Percentiles rank a stretch among this genome's conserved stretches.
phyloP scores from a whole-genome alignment of 2,797 vertebrate genomes.

The Glossophaga mutica region DNA sequence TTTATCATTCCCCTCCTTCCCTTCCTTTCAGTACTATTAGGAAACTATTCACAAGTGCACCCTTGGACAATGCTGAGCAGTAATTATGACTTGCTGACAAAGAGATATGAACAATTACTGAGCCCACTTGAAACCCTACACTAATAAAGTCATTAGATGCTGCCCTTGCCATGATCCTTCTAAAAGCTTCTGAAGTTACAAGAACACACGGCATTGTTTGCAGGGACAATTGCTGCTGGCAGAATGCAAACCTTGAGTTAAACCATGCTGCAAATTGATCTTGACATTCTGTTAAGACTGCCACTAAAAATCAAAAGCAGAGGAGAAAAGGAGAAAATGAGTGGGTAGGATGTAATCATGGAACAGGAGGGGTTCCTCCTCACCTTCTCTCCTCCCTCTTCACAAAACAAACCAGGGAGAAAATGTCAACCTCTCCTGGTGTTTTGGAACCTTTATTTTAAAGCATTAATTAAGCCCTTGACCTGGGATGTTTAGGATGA shows the following conservation, averaged over 20 bases:
- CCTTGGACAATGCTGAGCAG: slow-evolving; percentile 86
- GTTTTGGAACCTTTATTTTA: slow-evolving; percentile 92
- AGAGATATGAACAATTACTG: slow-evolving; percentile 92
- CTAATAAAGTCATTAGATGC: slow-evolving; percentile 92
- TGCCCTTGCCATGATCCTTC: slow-evolving; percentile 87
- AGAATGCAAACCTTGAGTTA: slow-evolving; percentile 88
- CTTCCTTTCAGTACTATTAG: slow-evolving; percentile 84
- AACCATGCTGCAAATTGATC: slow-evolving; percentile 92
- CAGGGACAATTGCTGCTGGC: slow-evolving; percentile 86
- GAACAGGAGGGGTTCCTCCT: slow-evolving; percentile 87
- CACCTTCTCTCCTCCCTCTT: slow-evolving; percentile 83
- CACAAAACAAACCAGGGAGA: slow-evolving; percentile 83
- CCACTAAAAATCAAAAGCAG: slow-evolving; percentile 88
- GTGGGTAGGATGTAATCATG: slow-evolving; percentile 85
- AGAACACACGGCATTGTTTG: slow-evolving; percentile 87
- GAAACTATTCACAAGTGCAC: slow-evolving; percentile 86
- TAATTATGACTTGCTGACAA: slow-evolving; percentile 96
- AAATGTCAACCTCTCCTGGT: slow-evolving; percentile 82
- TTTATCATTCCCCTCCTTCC: slow-evolving; percentile 77
- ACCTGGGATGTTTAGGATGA: slow-evolving; percentile 80
- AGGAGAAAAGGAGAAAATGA: slow-evolving; percentile 90
- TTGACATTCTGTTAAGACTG: slow-evolving; percentile 88
- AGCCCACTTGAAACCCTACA: slow-evolving; percentile 92
- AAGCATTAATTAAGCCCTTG: slow-evolving; percentile 84
- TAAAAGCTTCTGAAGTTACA: slow-evolving; percentile 90